Evolutionary conservation across 2,888 invertebrate species (phyloP), one percentile per base, ranked within the genome.

Genomic region (Tubulanus polymorphus): DNA sequence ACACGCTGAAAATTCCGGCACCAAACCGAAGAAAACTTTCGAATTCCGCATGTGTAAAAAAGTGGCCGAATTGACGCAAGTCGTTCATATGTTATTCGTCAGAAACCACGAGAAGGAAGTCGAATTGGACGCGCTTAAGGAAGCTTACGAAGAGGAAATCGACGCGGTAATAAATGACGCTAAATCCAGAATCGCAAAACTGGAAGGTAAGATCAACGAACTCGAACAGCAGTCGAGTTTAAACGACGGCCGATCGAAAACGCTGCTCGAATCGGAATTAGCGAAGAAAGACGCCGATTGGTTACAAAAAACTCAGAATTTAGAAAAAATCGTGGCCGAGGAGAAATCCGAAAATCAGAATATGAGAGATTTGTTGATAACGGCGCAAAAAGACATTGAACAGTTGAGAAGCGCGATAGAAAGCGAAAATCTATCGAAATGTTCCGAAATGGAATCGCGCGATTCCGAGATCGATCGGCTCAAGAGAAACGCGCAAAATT

Each of bases 31-130:
- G 57, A 67, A 70, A 56, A 69, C 67, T 3, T 72, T 75, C 56
- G 75, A 75, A 37, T 73, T 73, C 60, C 72, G 73, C n/a, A 76
- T 77, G 75, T 76, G 73, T 23, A 77, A 77, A 63, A 76, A 75
- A 51, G 75, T 76, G 37, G 75, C 76, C 0, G 77, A 77, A 57
- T 63, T 77, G 49, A 76, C 77, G 1, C 76, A 77, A 53, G 77
- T 77, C 1, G 76, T 77, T 25, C 76, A 77, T 60, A 75, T 77
- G 76, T 65, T 77, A 37, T 77, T 77, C 62, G 75, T 71, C 3
- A 61, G 74, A 27, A 76, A 77, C 59, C 77, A 77, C 54, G 77
- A 77, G 59, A 74, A 74, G 54, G 76, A 77, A 53, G 71, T 55
- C 29, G 76, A 76, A 56, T 62, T 74, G 3, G 76, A 75, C 28